Evolutionary conservation across 92 coral and sea anemone species (phyloP).

Genomic region (Porites lobata): DNA sequence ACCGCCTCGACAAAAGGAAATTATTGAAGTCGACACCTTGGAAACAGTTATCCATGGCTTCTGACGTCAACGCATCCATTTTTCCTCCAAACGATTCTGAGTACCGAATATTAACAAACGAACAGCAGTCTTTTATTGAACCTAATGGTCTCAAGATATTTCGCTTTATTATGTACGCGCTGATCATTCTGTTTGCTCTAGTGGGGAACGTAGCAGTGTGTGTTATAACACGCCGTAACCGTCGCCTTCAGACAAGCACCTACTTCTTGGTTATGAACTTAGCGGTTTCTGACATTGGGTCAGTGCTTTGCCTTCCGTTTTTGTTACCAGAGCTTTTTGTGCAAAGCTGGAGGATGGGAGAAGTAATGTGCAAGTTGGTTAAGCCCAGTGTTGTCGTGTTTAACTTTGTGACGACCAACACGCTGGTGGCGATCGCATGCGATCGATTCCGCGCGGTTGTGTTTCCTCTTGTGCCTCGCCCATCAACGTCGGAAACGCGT

Average conservation of each 20-base stretch:
- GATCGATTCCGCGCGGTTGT: constrained; percentile 88
- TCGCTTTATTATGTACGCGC: constrained; percentile 55
- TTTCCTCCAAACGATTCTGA: constrained; percentile 12
- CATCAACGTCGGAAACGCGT: constrained; percentile 84
- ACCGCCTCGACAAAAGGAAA: too few relatives aligned
- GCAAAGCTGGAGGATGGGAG: constrained; percentile 78
- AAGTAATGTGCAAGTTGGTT: constrained; percentile 74
- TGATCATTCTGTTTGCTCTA: constrained; percentile 59
- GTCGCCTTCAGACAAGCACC: constrained; percentile 76
- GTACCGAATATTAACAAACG: background rate
- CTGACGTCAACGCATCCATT: background rate
- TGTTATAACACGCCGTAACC: constrained; percentile 65
- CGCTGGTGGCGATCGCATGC: constrained; percentile 89
- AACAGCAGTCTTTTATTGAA: constrained; percentile 21
- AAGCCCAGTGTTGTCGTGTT: constrained; percentile 84
- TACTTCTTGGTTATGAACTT: constrained; percentile 79
- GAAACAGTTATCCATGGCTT: background rate
- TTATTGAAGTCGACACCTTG: background rate
- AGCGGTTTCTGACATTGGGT: constrained; percentile 80
- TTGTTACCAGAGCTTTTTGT: constrained; percentile 50
- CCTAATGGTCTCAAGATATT: constrained; percentile 35
- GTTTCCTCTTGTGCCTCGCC: constrained; percentile 80
- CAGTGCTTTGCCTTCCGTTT: constrained; percentile 72
- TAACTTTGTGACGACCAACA: constrained; percentile 81
- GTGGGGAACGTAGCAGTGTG: constrained; percentile 78